Evolutionary conservation across 2,797 vertebrate species (phyloP).

Genomic region (Geotrypetes seraphini): DNA sequence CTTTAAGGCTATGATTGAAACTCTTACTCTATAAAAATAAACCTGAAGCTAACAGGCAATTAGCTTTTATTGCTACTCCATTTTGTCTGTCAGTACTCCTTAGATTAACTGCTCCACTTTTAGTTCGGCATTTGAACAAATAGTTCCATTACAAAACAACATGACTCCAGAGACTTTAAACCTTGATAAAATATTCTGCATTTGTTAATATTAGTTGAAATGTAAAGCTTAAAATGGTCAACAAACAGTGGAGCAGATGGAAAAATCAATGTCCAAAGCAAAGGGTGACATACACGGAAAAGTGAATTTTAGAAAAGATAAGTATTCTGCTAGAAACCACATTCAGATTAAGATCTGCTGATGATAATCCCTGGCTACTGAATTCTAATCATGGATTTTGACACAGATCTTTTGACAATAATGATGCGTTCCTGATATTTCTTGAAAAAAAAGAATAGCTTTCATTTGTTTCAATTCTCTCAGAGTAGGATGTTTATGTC

Average conservation of each 20-base stretch:
- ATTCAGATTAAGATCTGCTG: no score
- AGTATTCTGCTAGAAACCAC: constrained; percentile 5
- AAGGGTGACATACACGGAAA: constrained; percentile 13
- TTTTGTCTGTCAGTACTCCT: constrained; percentile 28
- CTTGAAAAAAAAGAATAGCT: no score
- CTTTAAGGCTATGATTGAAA: constrained; percentile 23
- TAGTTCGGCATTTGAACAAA: constrained; percentile 29
- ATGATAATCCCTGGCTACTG: no score
- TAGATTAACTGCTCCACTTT: constrained; percentile 27
- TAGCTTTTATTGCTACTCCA: constrained; percentile 30
- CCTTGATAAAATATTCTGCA: constrained; percentile 13
- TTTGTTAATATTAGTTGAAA: constrained; percentile 6
- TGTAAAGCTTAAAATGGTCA: background rate
- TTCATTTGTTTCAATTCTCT: no score
- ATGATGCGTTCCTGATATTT: no score
- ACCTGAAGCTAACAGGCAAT: constrained; percentile 36
- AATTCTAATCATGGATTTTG: no score
- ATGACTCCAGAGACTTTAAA: constrained; percentile 17
- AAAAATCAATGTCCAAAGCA: no score
- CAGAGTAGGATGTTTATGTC: no score
- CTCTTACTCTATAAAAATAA: constrained; percentile 24
- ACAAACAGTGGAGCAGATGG: no score
- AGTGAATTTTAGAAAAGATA: constrained; percentile 6
- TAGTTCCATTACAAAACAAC: constrained; percentile 15
- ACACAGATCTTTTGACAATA: no score